Evolutionary conservation across 1,140 invertebrate species (phyloP).

Genomic region (Scaptomyza pallida): DNA sequence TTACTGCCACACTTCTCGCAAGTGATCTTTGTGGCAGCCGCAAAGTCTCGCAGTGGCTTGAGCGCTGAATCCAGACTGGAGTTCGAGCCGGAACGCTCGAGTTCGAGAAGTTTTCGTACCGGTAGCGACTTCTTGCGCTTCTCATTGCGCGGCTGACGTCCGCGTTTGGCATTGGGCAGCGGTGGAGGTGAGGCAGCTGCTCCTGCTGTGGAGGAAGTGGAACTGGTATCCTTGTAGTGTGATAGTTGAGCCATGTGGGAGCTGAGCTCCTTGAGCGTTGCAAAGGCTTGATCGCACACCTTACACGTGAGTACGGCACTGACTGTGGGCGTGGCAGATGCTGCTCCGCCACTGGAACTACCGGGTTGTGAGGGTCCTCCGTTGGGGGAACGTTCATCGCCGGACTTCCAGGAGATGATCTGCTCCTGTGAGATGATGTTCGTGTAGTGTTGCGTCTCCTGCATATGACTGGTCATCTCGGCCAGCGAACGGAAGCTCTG

Average conservation of each 20-base stretch:
- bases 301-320: slow-evolving; percentile 98
- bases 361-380: neutral
- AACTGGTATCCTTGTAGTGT: slow-evolving; percentile 95
- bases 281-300: slow-evolving; percentile 98
- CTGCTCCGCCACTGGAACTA: neutral
- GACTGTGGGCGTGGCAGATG: slow-evolving; percentile 86
- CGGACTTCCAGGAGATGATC: slow-evolving; percentile 97
- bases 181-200: slow-evolving; percentile 87
- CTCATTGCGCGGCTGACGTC: slow-evolving; percentile 91
- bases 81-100: slow-evolving; percentile 90
- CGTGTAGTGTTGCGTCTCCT: slow-evolving; percentile 98
- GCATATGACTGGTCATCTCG: slow-evolving; percentile 99
- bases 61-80: slow-evolving; percentile 87
- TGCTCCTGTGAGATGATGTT: slow-evolving; percentile 98
- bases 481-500: slow-evolving; percentile 98
- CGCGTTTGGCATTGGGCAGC: slow-evolving; percentile 86
- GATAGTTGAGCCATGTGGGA: slow-evolving; percentile 99
- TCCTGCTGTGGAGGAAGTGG: slow-evolving; percentile 24
- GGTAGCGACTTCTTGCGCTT: slow-evolving; percentile 97
- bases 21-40: slow-evolving; percentile 91
- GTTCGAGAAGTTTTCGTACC: slow-evolving; percentile 94
- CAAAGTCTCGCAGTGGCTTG: slow-evolving; percentile 86
- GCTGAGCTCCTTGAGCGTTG: slow-evolving; percentile 96
- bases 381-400: slow-evolving; percentile 86
- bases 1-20: slow-evolving; percentile 98